These are phyloP conservation scores for Napeogenes inachia DNA, from an alignment of 2,888 invertebrate species.

Conservation along the genomic window DNA sequence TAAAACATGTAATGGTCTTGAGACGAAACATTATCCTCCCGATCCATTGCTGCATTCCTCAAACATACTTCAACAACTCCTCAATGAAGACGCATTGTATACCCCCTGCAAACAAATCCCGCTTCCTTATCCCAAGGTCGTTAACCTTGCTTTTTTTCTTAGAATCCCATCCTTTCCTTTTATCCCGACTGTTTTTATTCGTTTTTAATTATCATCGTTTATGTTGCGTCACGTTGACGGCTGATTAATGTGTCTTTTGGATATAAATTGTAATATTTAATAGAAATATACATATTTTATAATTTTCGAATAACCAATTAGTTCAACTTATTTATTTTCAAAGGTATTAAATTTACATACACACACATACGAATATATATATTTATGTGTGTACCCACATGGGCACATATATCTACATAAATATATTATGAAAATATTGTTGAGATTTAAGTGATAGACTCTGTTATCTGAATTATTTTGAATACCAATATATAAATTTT, in stretches of 20 bases:
- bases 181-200: conserved; percentile 49
- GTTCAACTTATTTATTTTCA: no score
- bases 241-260: conserved; percentile 49
- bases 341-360: no score
- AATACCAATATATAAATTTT: no score
- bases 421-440: no score
- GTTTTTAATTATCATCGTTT: conserved; percentile 61
- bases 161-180: conserved; percentile 59
- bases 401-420: no score
- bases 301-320: no score
- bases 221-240: conserved; percentile 50
- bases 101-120: conserved; percentile 19
- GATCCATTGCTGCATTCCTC: background rate
- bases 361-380: no score
- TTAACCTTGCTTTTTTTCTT: conserved; percentile 63
- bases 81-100: background rate
- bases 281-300: background rate
- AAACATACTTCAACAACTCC: background rate
- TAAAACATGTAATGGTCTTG: background rate
- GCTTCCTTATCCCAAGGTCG: conserved; percentile 55
- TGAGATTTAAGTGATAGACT: no score
- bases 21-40: background rate
- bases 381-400: no score
- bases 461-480: no score
- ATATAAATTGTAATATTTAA: conserved; percentile 25